Evolutionary conservation across 2,113 vertebrate species (phyloP), one percentile per base, ranked within the genome.

Genomic region (Grallaria varia): DNA sequence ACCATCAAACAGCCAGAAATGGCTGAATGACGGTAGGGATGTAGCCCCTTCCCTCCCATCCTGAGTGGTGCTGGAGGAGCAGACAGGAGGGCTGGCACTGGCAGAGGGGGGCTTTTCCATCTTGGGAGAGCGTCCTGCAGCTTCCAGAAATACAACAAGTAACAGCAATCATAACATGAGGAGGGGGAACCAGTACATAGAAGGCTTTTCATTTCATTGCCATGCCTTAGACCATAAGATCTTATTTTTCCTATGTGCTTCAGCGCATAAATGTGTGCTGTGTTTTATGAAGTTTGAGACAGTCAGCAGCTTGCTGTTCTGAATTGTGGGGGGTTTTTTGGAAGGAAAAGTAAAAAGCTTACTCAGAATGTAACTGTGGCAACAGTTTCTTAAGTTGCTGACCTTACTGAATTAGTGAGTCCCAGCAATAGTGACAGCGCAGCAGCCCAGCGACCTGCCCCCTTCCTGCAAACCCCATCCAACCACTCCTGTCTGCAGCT

Each of bases 161-260:
- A 30, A 49, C 12, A 52, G 9, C 14, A 45, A 8, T 19, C 33
- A 10, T 27, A 59, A 30, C 23, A n/a, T 1, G 21, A 50, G 60
- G 47, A 72, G 18, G 5, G 21, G 16, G 35, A 50, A 27, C 2
- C 11, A 45, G 14, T 8, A 40, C 0, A 0, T 14, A 52, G 56
- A 33, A 44, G 8, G 20, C 18, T 78, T 77, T 96, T 44, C n/a
- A 28, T 10, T 63, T 56, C 17, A 13, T 8, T 87, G n/a, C 10
- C 1, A 2, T 35, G 23, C 20, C 6, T 75, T 37, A 14, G 21
- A 28, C 17, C 2, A 1, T 44, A n/a, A 10, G 25, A 45, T 10
- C 24, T 55, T 28, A 6, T 39, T 55, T 85, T 47, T 22, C 55
- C 52, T 14, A 1, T 11, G 12, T 35, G 31, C 27, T 64, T 53